Conservation (phyloP, 2,797 vertebrate genomes). For the Pipistrellus pipistrellus region DNA sequence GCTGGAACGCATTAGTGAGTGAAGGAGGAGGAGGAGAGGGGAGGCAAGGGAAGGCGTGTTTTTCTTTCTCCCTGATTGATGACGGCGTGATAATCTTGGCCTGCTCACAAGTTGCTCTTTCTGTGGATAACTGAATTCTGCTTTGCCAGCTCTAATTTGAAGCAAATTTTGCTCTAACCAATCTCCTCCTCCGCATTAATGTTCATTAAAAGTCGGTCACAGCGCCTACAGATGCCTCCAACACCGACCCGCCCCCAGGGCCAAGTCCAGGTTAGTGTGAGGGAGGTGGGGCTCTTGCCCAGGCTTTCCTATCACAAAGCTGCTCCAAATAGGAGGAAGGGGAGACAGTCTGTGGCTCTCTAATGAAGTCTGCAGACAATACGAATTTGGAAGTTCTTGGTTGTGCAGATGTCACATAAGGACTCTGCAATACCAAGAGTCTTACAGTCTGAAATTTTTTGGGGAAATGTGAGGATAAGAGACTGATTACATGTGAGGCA, state of each 20-base stretch:
- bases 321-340: neutral
- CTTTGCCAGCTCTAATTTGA: constrained; percentile 70
- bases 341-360: neutral
- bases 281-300: constrained; percentile 1
- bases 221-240: constrained; percentile 59
- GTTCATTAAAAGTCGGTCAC: constrained; percentile 70
- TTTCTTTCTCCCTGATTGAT: constrained; percentile 74
- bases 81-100: constrained; percentile 82
- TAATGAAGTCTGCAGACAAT: constrained; percentile 53
- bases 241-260: neutral
- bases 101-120: constrained; percentile 72
- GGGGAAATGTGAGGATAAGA: constrained; percentile 51
- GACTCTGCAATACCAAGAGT: constrained; percentile 50
- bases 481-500: neutral
- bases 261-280: constrained; percentile 58
- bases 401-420: constrained; percentile 62
- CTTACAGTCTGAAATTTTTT: constrained; percentile 52
- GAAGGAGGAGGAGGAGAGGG: constrained; percentile 57
- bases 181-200: constrained; percentile 77
- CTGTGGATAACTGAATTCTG: constrained; percentile 74
- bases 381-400: constrained; percentile 49
- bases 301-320: neutral
- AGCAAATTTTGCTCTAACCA: constrained; percentile 79
- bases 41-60: constrained; percentile 70
- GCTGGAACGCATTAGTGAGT: constrained; percentile 80